Percentiles rank a stretch among this genome's conserved stretches.
These are phyloP conservation scores for Esox masquinongy DNA, from an alignment of 2,797 vertebrate genomes.

Conservation along the genomic window DNA sequence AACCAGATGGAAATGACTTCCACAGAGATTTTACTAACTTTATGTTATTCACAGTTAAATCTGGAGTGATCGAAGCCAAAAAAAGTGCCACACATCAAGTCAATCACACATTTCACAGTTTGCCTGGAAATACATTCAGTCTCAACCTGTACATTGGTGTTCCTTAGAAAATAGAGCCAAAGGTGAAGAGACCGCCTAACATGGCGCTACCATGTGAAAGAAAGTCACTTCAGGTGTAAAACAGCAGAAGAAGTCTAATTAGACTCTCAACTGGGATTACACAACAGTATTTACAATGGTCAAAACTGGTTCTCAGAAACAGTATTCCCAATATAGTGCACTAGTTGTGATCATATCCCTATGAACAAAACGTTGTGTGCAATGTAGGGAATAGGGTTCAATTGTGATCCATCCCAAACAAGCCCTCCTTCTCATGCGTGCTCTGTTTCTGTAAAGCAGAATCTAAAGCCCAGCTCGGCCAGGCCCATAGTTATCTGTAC, in stretches of 20 bases:
- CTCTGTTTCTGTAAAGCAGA: too few species aligned
- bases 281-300: neutral
- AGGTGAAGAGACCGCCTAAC: neutral
- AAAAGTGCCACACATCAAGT: neutral
- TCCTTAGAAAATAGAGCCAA: neutral
- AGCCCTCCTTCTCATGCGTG: neutral
- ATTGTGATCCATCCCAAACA: neutral
- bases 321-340: neutral
- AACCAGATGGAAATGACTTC: neutral
- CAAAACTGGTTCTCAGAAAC: neutral
- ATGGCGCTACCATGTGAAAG: conserved; percentile 12
- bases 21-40: neutral
- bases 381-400: neutral
- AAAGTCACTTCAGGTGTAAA: conserved; percentile 5
- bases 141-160: neutral
- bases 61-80: neutral
- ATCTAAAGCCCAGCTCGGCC: conserved; percentile 18
- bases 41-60: neutral
- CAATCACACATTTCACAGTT: neutral
- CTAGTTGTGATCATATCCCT: neutral
- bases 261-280: neutral
- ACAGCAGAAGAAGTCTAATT: neutral
- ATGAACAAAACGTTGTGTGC: neutral
- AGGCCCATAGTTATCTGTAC: conserved; percentile 18
- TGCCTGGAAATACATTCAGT: conserved; percentile 6